A percentile compares a stretch with the other conserved stretches of the same genome.
Conservation (phyloP, 1,140 invertebrate genomes). For the Ceratosolen fusciceps region DNA sequence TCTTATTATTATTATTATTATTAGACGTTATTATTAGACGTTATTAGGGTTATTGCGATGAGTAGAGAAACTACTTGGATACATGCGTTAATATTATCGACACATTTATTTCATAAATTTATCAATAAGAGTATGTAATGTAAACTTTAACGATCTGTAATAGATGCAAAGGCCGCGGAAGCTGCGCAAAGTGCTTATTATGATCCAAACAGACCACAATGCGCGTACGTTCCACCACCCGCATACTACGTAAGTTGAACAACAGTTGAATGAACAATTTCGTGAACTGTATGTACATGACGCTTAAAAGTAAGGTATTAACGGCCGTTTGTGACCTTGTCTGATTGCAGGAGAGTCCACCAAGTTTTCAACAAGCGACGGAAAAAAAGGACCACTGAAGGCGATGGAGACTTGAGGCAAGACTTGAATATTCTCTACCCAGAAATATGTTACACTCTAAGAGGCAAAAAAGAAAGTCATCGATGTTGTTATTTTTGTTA, state of each 20-base stretch:
- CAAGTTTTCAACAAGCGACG: constrained; percentile 78
- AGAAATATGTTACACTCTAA: constrained; percentile 33
- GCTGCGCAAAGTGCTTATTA: constrained; percentile 90
- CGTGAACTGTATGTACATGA: neutral
- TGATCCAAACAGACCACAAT: constrained; percentile 86
- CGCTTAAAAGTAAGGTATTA: neutral
- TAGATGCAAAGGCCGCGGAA: constrained; percentile 89
- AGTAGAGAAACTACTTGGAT: no score
- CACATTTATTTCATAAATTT: no score
- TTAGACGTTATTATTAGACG: no score
- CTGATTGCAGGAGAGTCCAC: constrained; percentile 83
- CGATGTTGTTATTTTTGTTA: constrained; percentile 51
- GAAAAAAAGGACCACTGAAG: constrained; percentile 73
- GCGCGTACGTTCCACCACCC: constrained; percentile 88
- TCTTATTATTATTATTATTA: no score
- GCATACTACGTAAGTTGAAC: constrained; percentile 82
- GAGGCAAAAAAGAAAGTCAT: constrained; percentile 45
- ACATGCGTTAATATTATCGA: no score
- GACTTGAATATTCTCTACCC: constrained; percentile 24
- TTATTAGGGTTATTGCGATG: no score
- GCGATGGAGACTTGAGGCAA: constrained; percentile 17
- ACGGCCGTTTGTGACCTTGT: constrained; percentile 37
- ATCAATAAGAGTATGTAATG: no score
- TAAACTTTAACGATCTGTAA: constrained; percentile 45
- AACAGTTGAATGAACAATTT: constrained; percentile 20